Conservation (phyloP, 2,113 vertebrate genomes). For the Cygnus buccinator region DNA sequence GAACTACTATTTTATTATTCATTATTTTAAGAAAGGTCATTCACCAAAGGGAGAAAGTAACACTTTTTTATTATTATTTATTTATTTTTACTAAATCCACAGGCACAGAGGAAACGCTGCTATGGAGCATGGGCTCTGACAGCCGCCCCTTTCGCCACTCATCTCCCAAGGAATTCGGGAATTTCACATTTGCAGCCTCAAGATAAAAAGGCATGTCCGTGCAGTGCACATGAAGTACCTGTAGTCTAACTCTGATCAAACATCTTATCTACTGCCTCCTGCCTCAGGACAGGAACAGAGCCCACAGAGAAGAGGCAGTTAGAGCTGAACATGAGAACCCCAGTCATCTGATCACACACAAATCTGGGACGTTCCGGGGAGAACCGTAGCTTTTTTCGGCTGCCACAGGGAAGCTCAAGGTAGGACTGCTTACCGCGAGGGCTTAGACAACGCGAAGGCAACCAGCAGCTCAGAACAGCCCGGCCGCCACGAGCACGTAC, state of each 20-base stretch:
- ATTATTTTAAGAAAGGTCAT: neutral
- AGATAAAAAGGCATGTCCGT: neutral
- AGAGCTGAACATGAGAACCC: neutral
- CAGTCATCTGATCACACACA: accelerated
- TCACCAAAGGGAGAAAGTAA: neutral
- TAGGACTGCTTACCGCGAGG: accelerated
- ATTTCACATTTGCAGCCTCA: neutral
- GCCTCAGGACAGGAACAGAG: accelerated
- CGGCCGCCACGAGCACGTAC: accelerated
- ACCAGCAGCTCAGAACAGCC: neutral
- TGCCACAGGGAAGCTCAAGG: neutral
- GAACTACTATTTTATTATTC: neutral
- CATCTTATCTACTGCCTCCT: accelerated
- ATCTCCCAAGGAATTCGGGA: neutral
- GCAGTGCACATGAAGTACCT: neutral
- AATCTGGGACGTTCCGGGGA: neutral
- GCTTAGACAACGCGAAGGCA: neutral
- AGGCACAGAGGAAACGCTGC: neutral
- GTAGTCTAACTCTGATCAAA: neutral
- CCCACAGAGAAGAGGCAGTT: neutral
- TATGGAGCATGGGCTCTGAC: neutral
- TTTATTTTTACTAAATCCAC: neutral
- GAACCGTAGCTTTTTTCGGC: accelerated
- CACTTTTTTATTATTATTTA: neutral
- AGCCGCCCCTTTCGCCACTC: neutral